Base-by-base conservation (phyloP, 2,888 invertebrate species). In the Tryphoninae sp. region DNA sequence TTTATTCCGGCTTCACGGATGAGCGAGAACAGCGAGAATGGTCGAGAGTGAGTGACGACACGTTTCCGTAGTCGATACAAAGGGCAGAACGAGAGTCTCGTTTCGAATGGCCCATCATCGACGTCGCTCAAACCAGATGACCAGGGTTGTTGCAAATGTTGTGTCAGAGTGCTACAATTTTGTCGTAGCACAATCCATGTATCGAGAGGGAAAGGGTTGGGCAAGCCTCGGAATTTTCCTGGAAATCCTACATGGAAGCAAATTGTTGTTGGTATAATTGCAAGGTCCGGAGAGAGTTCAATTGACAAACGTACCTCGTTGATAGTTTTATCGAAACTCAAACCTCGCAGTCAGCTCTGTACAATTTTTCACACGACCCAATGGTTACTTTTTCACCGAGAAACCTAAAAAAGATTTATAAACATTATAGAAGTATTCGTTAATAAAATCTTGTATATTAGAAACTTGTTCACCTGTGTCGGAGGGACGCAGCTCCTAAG, bases 211-310 rank as follows among this genome's bases (percentile, higher is more conserved):
- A 51, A 19, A 81, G 78, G 69, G 78, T 74, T 51, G 55, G 81
- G 73, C 81, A 69, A 53, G 49, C 75, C 45, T 45, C 68, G 64
- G 79, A 78, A 68, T 83, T 85, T 88, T 86, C 87, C 83, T 79
- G 84, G 88, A 86, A 87, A 87, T 78, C 72, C 74, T 78, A 23
- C 19, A 64, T 51, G 61, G 42, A 61, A 86, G 87, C 83, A 86
- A 86, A 85, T 88, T 78, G 83, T 51, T 62, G 68, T 22, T 67
- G 55, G 19, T 13, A 55, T 23, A 71, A 77, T 62, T 69, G 51
- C 74, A 42, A 19, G 16, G 16, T 9, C 8, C 8, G 55, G 19
- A 55, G 55, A 16, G 55, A 55, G 55, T 61, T 75, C 33, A 13
- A 16, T 53, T 11, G 19, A 62, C 11, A 40, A 67, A 26, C 59